Conservation (phyloP, 1,140 invertebrate species). For the Cataglyphis hispanica region DNA sequence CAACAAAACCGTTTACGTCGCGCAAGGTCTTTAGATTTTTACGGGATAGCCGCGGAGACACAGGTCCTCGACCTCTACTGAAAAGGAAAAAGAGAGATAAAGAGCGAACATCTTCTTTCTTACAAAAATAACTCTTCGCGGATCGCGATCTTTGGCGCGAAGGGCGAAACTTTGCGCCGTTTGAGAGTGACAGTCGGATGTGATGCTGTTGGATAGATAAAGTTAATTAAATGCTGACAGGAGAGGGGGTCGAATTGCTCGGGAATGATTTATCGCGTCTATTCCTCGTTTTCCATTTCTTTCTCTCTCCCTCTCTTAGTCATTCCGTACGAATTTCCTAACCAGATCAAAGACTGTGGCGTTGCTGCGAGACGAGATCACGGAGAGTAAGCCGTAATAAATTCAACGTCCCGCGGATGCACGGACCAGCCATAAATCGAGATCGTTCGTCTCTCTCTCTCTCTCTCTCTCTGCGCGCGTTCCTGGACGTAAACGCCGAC, state of each 20-base stretch:
- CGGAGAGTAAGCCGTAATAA: conserved; percentile 70
- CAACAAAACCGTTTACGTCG: conserved; percentile 46
- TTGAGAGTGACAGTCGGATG: conserved; percentile 17
- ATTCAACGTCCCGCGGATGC: conserved; percentile 72
- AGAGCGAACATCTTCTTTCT: neutral
- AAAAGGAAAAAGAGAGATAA: too few relatives aligned
- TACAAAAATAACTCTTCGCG: neutral
- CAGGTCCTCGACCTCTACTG: conserved; percentile 2
- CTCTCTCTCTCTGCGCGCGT: conserved; percentile 46
- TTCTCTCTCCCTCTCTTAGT: neutral
- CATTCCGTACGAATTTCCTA: conserved; percentile 59
- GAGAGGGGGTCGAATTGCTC: neutral
- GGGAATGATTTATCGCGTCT: conserved; percentile 47
- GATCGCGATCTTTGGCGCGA: neutral
- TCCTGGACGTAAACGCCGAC: conserved; percentile 66
- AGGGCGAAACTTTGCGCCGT: neutral
- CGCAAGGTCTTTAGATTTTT: conserved; percentile 38
- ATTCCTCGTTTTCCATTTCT: conserved; percentile 2
- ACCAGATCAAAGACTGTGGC: conserved; percentile 63
- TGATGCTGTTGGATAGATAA: conserved; percentile 41
- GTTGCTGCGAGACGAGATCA: conserved; percentile 42
- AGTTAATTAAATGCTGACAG: conserved; percentile 58
- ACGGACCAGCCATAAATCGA: conserved; percentile 77
- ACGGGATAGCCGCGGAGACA: neutral
- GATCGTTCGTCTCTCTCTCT: conserved; percentile 61